A percentile compares a stretch with the other conserved stretches of the same genome.
Conservation (phyloP, 2,113 vertebrate species). For the Etheostoma spectabile region DNA sequence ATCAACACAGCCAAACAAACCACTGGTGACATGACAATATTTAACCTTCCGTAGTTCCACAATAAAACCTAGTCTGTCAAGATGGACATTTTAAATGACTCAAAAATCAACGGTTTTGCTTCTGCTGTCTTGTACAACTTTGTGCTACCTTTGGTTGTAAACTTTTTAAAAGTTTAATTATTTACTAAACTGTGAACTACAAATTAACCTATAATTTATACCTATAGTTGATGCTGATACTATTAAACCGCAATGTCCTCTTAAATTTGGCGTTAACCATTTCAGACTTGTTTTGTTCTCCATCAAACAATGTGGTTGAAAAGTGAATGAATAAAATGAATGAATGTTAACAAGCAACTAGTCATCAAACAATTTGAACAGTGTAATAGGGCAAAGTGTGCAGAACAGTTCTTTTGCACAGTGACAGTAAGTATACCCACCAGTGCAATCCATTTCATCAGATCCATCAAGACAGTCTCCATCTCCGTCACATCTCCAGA, state of each 20-base stretch:
- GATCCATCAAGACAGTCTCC: conserved; percentile 92
- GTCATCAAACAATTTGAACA: neutral
- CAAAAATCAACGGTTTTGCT: neutral
- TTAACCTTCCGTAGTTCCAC: neutral
- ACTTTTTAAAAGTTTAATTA: neutral
- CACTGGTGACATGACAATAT: neutral
- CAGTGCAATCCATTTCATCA: conserved; percentile 89
- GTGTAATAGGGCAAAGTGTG: neutral
- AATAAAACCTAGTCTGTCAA: neutral
- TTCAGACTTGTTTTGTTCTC: neutral
- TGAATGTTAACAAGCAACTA: no score
- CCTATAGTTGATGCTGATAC: neutral
- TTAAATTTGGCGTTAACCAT: neutral
- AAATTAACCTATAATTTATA: no score
- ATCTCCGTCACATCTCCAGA: conserved; percentile 88
- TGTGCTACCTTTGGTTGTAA: neutral
- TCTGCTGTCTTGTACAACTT: neutral
- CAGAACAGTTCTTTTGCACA: neutral
- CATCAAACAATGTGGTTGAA: no score
- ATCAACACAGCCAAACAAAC: neutral
- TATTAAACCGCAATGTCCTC: neutral
- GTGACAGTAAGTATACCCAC: conserved; percentile 59
- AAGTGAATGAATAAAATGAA: no score
- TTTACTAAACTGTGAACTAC: neutral
- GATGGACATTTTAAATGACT: neutral